Conservation (phyloP, 1,140 invertebrate species). For the Brachionus rotundiformis region DNA sequence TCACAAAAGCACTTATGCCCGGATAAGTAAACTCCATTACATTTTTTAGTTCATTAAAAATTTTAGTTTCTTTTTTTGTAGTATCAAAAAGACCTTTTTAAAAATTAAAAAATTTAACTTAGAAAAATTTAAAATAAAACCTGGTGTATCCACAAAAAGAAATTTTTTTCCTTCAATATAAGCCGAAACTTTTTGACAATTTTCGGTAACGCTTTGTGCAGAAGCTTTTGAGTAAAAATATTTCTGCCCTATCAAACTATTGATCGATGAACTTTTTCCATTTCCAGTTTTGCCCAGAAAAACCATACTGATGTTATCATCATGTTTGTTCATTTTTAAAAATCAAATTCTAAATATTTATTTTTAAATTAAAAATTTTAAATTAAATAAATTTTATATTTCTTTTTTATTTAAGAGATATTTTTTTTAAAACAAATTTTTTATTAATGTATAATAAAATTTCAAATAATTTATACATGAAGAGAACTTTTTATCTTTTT, state of each 20-base stretch:
- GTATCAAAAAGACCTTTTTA: neutral
- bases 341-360: too few species aligned
- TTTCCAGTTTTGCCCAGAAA: neutral
- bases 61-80: neutral
- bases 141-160: neutral
- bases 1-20: neutral
- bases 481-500: too few species aligned
- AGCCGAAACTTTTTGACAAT: neutral
- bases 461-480: too few species aligned
- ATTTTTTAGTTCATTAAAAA: neutral
- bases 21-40: neutral
- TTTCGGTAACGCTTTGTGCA: neutral
- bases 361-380: too few species aligned
- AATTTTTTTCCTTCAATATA: neutral
- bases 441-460: too few species aligned
- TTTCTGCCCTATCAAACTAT: neutral
- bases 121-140: neutral
- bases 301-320: too few species aligned
- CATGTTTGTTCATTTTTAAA: too few species aligned
- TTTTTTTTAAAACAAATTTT: too few species aligned
- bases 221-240: neutral
- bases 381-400: too few species aligned
- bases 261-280: neutral
- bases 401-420: too few species aligned
- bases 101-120: neutral